Evolutionary conservation across 2,113 vertebrate genomes (phyloP).

Genomic region (Cebidichthys violaceus): DNA sequence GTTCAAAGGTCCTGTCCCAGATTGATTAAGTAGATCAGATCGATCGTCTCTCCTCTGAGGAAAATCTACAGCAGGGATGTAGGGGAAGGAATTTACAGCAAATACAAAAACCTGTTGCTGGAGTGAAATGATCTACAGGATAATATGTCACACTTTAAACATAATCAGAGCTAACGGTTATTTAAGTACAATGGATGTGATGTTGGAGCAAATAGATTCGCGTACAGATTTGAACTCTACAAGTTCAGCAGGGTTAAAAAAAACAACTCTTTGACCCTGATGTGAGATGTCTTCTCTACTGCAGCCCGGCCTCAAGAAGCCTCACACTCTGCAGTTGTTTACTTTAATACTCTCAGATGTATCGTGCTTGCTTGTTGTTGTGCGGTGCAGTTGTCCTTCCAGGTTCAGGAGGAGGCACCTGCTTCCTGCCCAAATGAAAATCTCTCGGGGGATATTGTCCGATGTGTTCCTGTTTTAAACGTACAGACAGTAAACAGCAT

Average conservation of each 20-base stretch:
- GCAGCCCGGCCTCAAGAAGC: conserved; percentile 40
- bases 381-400: conserved; percentile 45
- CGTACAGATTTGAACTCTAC: not conserved
- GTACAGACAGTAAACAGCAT: conserved; percentile 13
- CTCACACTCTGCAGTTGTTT: conserved; percentile 42
- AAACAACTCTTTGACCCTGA: not conserved
- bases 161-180: not conserved
- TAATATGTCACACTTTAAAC: conserved; percentile 39
- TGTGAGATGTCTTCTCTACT: conserved; percentile 28
- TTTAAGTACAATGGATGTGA: conserved; percentile 6
- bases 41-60: conserved; percentile 43
- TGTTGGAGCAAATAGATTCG: not conserved
- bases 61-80: conserved; percentile 17
- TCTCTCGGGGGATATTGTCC: conserved; percentile 50
- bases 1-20: conserved; percentile 73
- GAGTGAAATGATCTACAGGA: conserved; percentile 19
- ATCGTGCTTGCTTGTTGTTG: conserved; percentile 27
- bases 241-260: conserved; percentile 20
- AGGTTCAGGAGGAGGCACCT: conserved; percentile 75
- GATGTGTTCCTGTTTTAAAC: conserved; percentile 41
- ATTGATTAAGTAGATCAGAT: conserved; percentile 75
- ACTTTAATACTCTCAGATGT: conserved; percentile 59
- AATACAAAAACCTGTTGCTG: not conserved
- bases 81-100: conserved; percentile 8
- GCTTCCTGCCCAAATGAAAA: conserved; percentile 70